Conservation (phyloP, 1,140 invertebrate genomes). For the Achroia grisella region DNA sequence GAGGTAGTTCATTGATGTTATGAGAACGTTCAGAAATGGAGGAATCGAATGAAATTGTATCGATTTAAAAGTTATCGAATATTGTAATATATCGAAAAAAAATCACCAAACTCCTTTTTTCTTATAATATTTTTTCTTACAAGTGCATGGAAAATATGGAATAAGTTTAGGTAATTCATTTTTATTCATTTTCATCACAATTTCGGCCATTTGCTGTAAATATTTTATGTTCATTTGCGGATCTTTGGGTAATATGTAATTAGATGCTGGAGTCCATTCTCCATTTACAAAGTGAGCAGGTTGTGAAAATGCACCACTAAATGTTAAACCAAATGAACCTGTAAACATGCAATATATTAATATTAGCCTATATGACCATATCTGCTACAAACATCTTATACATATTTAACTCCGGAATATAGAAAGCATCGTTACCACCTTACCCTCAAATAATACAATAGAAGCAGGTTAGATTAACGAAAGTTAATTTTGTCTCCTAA, state of each 20-base stretch:
- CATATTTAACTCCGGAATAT: no score
- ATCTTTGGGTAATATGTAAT: conserved; percentile 52
- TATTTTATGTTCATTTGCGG: conserved; percentile 40
- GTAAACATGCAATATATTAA: conserved; percentile 5
- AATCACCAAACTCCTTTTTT: conserved; percentile 14
- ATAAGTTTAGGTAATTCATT: conserved; percentile 36
- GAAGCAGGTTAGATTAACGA: no score
- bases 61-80: conserved; percentile 4
- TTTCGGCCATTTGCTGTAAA: conserved; percentile 44
- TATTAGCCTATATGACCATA: no score
- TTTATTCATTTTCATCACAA: conserved; percentile 30
- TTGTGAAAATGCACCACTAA: conserved; percentile 68
- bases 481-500: no score
- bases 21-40: background rate
- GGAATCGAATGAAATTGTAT: conserved; percentile 2
- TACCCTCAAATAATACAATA: no score
- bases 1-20: conserved; percentile 4
- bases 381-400: no score
- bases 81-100: background rate
- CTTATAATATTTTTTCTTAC: conserved; percentile 17
- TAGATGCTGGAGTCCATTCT: conserved; percentile 51
- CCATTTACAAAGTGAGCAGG: conserved; percentile 50
- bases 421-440: no score
- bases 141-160: conserved; percentile 19
- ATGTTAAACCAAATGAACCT: conserved; percentile 67